Evolutionary conservation across 2,797 vertebrate genomes (phyloP).

Genomic region (Betta splendens): DNA sequence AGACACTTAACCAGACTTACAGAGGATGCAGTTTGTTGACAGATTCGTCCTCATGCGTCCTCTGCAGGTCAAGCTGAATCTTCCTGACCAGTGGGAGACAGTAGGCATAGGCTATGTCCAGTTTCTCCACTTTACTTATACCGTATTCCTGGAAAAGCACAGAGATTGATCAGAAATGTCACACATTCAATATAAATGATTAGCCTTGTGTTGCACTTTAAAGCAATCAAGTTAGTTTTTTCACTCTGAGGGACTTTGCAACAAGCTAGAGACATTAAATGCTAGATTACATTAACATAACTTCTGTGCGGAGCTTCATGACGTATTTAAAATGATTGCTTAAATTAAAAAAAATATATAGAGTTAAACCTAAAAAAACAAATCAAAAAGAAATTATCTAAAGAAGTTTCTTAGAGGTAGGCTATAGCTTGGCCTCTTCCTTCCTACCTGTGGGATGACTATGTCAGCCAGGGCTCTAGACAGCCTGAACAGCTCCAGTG

Average conservation of each 20-base stretch:
- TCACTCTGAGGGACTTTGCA: no score
- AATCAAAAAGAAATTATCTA: no score
- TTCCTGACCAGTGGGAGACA: slow-evolving; percentile 96
- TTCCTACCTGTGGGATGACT: slow-evolving; percentile 93
- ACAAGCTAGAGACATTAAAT: no score
- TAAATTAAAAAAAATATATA: no score
- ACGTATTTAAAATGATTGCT: no score
- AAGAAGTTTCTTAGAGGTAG: not conserved
- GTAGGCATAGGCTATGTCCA: slow-evolving; percentile 96
- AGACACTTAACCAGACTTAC: slow-evolving; percentile 77
- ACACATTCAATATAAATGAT: no score
- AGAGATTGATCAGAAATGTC: not conserved
- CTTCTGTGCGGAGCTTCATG: no score
- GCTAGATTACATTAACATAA: no score
- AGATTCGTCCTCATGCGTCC: slow-evolving; percentile 97
- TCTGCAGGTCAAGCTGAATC: slow-evolving; percentile 95
- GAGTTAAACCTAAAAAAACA: no score
- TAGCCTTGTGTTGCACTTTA: no score
- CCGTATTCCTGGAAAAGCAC: slow-evolving; percentile 89
- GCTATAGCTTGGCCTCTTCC: not conserved
- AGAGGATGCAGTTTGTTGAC: slow-evolving; percentile 98
- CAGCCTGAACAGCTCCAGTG: slow-evolving; percentile 90
- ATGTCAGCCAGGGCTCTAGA: slow-evolving; percentile 94
- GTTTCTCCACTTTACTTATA: slow-evolving; percentile 92
- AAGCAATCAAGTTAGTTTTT: no score